Evolutionary conservation across 2,113 vertebrate genomes (phyloP), one percentile per base, ranked within the genome.

Genomic region (Alethe castanea): DNA sequence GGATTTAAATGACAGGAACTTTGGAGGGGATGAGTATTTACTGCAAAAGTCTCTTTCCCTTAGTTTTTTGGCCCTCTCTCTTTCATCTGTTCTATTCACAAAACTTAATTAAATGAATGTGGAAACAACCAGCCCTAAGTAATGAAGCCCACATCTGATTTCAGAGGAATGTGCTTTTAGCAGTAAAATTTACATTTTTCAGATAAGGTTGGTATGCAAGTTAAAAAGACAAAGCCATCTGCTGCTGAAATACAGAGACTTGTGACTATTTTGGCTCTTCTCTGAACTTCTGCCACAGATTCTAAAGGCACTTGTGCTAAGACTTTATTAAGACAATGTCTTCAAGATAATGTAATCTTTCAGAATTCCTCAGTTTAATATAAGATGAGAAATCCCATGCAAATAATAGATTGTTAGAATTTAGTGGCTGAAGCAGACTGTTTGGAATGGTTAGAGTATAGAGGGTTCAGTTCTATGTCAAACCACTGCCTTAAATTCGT

Each of bases 111-210:
- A 95, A 89, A 84, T 69, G 56, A 67, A 81, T 61, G 61, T 86
- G 36, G 72, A 90, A 93, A 84, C 36, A 88, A 78, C 76, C 77
- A 92, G 29, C 24, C 33, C 38, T 53, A 31, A 70, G 25, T 96
- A 96, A 92, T 74, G 82, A 93, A 92, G 64, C 64, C 40, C 20
- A 48, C 38, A 88, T 96, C 83, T 93, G 69, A 94, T 88, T 96
- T 88, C 60, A 88, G 76, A 92, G 94, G 96, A 96, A 97, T 95
- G 96, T 93, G 77, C 86, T 95, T 96, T 93, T 79, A 95, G 80
- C 72, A 92, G 67, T 72, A 94, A 53, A 92, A 95, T 94, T 94
- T 95, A 84, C 88, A 95, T 96, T 93, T 97, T 88, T 92, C 76
- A 96, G 96, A 92, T 96, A 96, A 96, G 77, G 65, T 18, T 79